A percentile compares a stretch with the other conserved stretches of the same genome.
phyloP scores from a whole-genome alignment of 1,140 invertebrate species.

The Anastatus disparis region DNA sequence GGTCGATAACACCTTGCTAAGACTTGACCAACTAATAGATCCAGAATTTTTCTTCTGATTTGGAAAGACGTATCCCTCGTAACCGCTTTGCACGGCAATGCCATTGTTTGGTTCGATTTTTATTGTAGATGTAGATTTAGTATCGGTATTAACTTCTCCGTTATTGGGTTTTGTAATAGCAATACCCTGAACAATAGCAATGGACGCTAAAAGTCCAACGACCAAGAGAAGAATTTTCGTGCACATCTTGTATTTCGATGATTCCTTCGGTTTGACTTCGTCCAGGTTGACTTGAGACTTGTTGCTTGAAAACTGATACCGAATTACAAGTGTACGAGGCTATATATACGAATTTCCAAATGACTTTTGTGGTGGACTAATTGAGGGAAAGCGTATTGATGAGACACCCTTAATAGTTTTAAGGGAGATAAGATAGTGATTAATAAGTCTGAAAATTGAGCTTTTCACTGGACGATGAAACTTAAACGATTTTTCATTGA shows the following conservation, averaged over 20 bases:
- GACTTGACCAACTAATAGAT: background rate
- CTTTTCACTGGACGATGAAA: too few species aligned
- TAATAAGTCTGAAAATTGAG: too few species aligned
- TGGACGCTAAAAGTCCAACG: background rate
- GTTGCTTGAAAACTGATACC: background rate
- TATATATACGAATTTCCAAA: too few species aligned
- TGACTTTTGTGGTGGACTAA: too few species aligned
- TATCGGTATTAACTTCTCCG: background rate
- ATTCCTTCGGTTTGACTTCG: too few species aligned
- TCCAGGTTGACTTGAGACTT: too few species aligned
- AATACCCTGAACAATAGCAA: background rate
- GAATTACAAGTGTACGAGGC: too few species aligned
- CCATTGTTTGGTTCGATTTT: slow-evolving; percentile 3
- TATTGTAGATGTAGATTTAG: too few species aligned
- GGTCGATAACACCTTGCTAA: background rate
- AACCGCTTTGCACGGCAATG: slow-evolving; percentile 21
- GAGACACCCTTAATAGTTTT: slow-evolving; percentile 5
- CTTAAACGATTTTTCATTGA: too few species aligned
- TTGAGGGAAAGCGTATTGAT: background rate
- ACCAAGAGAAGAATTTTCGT: background rate
- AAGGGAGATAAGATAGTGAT: too few species aligned
- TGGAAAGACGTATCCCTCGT: slow-evolving; percentile 17
- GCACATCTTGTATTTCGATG: background rate
- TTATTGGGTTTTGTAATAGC: background rate
- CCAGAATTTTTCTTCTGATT: background rate